Conservation (phyloP, 1,140 invertebrate genomes). For the Cryptotermes secundus region DNA sequence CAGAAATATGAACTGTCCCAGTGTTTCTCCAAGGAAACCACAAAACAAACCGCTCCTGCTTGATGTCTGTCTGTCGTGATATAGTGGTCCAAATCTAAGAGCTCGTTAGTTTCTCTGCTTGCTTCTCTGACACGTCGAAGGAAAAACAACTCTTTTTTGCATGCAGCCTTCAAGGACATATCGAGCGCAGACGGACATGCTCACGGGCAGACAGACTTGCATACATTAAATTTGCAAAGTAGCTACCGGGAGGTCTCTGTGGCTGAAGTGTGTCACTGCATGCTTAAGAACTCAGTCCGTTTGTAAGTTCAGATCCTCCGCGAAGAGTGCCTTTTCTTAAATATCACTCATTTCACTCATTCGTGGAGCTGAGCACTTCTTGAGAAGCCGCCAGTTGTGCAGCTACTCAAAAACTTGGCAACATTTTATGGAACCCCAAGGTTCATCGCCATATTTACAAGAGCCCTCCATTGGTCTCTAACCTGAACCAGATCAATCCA, state of each 20-base stretch:
- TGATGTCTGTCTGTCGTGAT: constrained; percentile 2
- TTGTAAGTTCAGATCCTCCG: too few species aligned
- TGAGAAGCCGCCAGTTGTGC: too few species aligned
- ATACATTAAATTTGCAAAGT: constrained; percentile 15
- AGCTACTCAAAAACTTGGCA: too few species aligned
- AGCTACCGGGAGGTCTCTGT: not conserved
- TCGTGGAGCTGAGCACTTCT: too few species aligned
- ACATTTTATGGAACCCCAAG: too few species aligned
- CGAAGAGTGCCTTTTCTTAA: too few species aligned
- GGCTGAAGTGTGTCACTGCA: not conserved
- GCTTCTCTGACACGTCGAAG: not conserved
- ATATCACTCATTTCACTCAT: too few species aligned
- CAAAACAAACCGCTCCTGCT: not conserved
- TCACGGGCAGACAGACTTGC: not conserved
- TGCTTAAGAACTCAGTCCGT: too few species aligned
- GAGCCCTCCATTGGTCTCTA: too few species aligned
- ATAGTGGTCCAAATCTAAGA: not conserved
- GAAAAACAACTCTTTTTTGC: constrained; percentile 12
- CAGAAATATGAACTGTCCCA: not conserved
- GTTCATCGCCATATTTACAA: too few species aligned
- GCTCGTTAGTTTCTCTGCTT: not conserved
- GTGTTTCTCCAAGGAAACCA: not conserved
- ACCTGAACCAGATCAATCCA: too few species aligned
- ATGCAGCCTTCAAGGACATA: not conserved
- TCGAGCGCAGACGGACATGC: not conserved